These are phyloP conservation scores for Helarctos malayanus DNA, from an alignment of 2,797 vertebrate species.

Conservation along the genomic window DNA sequence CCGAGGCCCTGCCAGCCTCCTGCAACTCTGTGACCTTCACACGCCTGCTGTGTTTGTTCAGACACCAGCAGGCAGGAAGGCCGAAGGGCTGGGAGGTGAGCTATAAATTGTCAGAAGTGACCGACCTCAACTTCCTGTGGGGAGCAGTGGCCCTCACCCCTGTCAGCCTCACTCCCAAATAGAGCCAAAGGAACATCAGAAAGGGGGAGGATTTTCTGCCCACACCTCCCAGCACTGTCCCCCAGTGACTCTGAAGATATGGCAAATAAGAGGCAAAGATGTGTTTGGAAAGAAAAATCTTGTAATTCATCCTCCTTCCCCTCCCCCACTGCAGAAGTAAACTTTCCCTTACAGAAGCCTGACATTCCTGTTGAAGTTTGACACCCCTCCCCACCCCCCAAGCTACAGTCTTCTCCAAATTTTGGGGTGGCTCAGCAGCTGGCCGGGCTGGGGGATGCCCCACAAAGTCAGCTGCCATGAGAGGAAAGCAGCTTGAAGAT, in stretches of 20 bases:
- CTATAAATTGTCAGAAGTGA: not conserved
- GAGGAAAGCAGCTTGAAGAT: not conserved
- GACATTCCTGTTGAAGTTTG: not conserved
- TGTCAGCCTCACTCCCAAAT: not conserved
- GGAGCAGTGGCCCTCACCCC: accelerated
- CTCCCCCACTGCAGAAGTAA: not conserved
- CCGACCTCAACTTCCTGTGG: not conserved
- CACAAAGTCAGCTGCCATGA: not conserved
- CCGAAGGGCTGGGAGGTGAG: not conserved
- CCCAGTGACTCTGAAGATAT: not conserved
- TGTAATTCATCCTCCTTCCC: not conserved
- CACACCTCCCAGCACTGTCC: accelerated
- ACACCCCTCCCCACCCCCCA: no score
- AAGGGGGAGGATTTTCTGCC: not conserved
- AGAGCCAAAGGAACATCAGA: not conserved
- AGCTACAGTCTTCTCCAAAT: not conserved
- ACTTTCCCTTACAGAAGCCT: not conserved
- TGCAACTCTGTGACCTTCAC: not conserved
- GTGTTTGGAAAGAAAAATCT: not conserved
- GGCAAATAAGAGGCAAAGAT: not conserved
- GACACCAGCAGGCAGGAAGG: not conserved
- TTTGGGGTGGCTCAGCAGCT: no score
- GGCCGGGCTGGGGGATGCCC: not conserved
- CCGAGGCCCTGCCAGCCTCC: not conserved
- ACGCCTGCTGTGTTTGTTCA: not conserved